These are phyloP conservation scores for Hyppa rectilinea DNA, from an alignment of 2,888 invertebrate genomes.

Conservation along the genomic window DNA sequence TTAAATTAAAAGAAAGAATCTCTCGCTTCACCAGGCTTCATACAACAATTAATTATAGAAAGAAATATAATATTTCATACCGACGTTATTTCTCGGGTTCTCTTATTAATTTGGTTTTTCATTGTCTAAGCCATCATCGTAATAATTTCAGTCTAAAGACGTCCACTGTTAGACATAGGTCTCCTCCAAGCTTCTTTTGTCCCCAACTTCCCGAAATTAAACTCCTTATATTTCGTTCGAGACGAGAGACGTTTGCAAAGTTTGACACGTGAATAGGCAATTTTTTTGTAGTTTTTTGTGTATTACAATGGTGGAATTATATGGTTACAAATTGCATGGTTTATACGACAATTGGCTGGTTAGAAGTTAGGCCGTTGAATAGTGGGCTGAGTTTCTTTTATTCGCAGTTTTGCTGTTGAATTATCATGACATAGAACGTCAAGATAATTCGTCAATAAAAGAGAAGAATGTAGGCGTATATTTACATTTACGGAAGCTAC, in stretches of 20 bases:
- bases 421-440: not conserved
- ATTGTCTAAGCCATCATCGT: too few relatives aligned
- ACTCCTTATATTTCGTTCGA: too few relatives aligned
- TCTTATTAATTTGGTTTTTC: conserved; percentile 3
- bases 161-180: too few relatives aligned
- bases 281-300: conserved; percentile 23
- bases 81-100: not conserved
- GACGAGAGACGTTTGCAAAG: too few relatives aligned
- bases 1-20: conserved; percentile 71
- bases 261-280: too few relatives aligned
- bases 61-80: conserved; percentile 8
- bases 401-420: conserved; percentile 4
- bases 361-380: not conserved
- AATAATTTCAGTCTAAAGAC: too few relatives aligned
- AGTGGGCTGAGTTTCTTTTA: not conserved
- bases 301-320: conserved; percentile 27
- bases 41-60: conserved; percentile 26
- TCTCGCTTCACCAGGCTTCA: conserved; percentile 51
- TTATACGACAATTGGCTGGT: not conserved
- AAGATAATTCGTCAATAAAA: not conserved
- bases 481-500: not conserved
- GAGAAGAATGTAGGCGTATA: not conserved
- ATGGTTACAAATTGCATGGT: conserved; percentile 32
- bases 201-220: too few relatives aligned
- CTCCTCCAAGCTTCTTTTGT: too few relatives aligned